Conservation (phyloP, 1,140 invertebrate genomes). For the Littorina saxatilis region DNA sequence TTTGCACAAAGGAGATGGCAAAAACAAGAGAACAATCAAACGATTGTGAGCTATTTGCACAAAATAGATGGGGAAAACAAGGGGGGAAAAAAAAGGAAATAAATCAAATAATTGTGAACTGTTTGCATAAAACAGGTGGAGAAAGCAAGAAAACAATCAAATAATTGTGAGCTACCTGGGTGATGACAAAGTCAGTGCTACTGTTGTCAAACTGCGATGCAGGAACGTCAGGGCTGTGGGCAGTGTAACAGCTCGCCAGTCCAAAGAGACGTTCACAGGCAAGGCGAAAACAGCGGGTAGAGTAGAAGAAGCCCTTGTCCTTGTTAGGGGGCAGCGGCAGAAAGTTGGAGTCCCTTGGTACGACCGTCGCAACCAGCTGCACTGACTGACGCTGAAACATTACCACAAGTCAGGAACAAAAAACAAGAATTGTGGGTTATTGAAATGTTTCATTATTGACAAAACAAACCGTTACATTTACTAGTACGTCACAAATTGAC, state of each 20-base stretch:
- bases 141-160: too few species aligned
- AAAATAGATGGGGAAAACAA: too few species aligned
- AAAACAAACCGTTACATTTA: neutral
- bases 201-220: constrained; percentile 9
- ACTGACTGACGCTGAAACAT: constrained; percentile 48
- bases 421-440: neutral
- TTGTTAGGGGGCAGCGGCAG: constrained; percentile 48
- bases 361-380: constrained; percentile 45
- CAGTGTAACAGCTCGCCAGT: constrained; percentile 15
- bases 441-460: neutral
- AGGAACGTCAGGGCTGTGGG: constrained; percentile 10
- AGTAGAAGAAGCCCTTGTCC: constrained; percentile 47
- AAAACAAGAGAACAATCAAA: too few species aligned
- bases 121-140: too few species aligned
- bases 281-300: neutral
- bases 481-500: too few species aligned
- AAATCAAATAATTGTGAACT: too few species aligned
- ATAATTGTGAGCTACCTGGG: neutral
- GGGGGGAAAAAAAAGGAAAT: too few species aligned
- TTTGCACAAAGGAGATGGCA: too few species aligned
- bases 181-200: neutral
- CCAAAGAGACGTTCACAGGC: constrained; percentile 11
- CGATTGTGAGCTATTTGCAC: too few species aligned
- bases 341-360: constrained; percentile 46
- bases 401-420: neutral